Evolutionary conservation across 2,113 vertebrate species (phyloP).

Genomic region (Xiphophorus couchianus): DNA sequence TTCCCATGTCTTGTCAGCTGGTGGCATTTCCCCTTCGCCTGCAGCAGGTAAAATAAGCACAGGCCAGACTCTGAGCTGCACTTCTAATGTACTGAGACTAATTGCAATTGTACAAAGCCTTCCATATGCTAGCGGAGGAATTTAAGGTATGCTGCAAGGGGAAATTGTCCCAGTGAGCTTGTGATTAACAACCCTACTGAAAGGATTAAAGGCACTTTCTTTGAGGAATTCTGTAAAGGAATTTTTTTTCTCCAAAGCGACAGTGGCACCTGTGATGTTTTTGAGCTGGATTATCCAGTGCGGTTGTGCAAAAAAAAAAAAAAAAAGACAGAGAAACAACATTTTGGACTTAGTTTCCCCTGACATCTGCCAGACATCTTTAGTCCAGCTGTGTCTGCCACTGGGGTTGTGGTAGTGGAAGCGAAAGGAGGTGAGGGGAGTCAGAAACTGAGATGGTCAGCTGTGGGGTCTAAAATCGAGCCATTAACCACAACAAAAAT

Average conservation of each 20-base stretch:
- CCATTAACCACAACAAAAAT: slow-evolving; percentile 16
- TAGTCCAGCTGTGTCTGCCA: slow-evolving; percentile 66
- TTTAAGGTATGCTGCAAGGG: slow-evolving; percentile 62
- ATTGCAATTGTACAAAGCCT: slow-evolving; percentile 47
- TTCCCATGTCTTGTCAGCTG: slow-evolving; percentile 53
- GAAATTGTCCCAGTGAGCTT: slow-evolving; percentile 67
- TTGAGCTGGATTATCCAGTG: slow-evolving; percentile 49
- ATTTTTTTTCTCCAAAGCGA: slow-evolving; percentile 43
- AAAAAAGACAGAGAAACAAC: slow-evolving; percentile 69
- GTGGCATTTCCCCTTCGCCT: slow-evolving; percentile 51
- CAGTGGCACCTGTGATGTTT: slow-evolving; percentile 53
- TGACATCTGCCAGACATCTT: slow-evolving; percentile 82
- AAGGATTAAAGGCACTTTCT: slow-evolving; percentile 69
- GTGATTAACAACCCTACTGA: slow-evolving; percentile 69
- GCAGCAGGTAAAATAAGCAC: slow-evolving; percentile 35
- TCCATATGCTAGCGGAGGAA: slow-evolving; percentile 57
- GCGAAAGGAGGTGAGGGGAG: slow-evolving; percentile 20
- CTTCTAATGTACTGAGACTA: slow-evolving; percentile 41
- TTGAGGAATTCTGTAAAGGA: slow-evolving; percentile 44
- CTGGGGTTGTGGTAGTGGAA: slow-evolving; percentile 38
- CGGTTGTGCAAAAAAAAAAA: slow-evolving; percentile 61
- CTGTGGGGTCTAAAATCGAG: neutral
- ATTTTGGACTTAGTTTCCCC: slow-evolving; percentile 65
- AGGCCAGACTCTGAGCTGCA: slow-evolving; percentile 22
- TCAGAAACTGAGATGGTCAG: slow-evolving; percentile 24